phyloP scores from a whole-genome alignment of 2,888 invertebrate species.

The Biston betularia region DNA sequence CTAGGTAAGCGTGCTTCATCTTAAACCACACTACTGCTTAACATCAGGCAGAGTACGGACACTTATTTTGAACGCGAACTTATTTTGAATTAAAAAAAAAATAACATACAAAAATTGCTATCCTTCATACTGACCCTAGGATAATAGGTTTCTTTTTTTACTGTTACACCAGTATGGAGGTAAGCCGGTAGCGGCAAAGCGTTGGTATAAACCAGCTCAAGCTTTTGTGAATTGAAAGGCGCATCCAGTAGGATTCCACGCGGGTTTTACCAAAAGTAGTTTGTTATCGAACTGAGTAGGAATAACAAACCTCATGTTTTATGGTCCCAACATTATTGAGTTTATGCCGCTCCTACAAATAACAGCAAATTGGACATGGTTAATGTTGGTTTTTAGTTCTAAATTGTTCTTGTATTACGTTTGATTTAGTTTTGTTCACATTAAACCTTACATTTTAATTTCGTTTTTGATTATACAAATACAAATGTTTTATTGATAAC shows the following conservation, averaged over 20 bases:
- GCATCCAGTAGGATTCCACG: constrained; percentile 41
- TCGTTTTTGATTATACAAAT: no score
- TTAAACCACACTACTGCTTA: no score
- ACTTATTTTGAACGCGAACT: no score
- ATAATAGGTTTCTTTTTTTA: no score
- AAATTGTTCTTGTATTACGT: constrained; percentile 12
- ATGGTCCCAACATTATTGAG: constrained; percentile 68
- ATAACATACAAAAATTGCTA: no score
- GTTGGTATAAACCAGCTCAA: background rate
- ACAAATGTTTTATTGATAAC: no score
- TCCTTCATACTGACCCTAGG: no score
- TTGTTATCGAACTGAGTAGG: constrained; percentile 74
- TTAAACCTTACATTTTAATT: no score
- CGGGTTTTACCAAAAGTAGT: constrained; percentile 49
- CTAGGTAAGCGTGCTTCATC: no score
- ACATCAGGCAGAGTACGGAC: no score
- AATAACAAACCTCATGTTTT: constrained; percentile 74
- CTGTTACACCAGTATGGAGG: background rate
- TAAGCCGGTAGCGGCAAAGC: background rate
- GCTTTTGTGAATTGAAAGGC: background rate
- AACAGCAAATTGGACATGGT: constrained; percentile 47
- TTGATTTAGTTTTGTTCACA: background rate
- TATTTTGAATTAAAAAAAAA: no score
- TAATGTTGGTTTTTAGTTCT: constrained; percentile 44
- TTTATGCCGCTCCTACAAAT: constrained; percentile 58